Evolutionary conservation across 1,140 invertebrate species (phyloP).

Genomic region (Magallana ariakensis): DNA sequence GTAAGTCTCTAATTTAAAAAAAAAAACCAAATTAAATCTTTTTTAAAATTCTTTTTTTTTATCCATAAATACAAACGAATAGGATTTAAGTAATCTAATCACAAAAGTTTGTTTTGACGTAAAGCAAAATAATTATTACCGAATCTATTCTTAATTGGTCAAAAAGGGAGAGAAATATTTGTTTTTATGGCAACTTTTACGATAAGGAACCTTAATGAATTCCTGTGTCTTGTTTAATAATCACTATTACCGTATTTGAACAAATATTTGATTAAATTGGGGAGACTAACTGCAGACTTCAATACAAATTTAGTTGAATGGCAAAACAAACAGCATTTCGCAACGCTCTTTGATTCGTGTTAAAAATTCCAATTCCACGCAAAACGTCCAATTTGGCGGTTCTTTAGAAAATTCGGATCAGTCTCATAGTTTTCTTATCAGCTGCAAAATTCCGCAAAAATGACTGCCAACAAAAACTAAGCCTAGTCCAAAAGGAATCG

Average conservation of each 20-base stretch:
- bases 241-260: conserved; percentile 15
- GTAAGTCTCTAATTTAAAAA: too few relatives aligned
- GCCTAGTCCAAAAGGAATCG: not conserved
- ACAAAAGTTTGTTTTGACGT: too few relatives aligned
- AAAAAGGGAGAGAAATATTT: not conserved
- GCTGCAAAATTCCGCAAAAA: conserved; percentile 8
- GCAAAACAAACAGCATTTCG: conserved; percentile 6
- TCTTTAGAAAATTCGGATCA: conserved; percentile 21
- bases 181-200: not conserved
- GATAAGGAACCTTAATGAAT: not conserved
- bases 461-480: conserved; percentile 17
- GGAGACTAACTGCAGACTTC: not conserved
- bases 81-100: not conserved
- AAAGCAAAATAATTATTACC: too few relatives aligned
- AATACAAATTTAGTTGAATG: conserved; percentile 23
- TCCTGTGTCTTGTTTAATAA: conserved; percentile 18
- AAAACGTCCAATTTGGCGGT: conserved; percentile 26
- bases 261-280: conserved; percentile 30
- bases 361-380: conserved; percentile 19
- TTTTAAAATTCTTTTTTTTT: too few relatives aligned
- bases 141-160: not conserved
- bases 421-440: conserved; percentile 26
- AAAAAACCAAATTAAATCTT: not conserved
- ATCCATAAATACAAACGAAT: not conserved
- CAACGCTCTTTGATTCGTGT: conserved; percentile 15